phyloP scores from a whole-genome alignment of 2,797 vertebrate genomes.

The Rhinoraja longicauda region DNA sequence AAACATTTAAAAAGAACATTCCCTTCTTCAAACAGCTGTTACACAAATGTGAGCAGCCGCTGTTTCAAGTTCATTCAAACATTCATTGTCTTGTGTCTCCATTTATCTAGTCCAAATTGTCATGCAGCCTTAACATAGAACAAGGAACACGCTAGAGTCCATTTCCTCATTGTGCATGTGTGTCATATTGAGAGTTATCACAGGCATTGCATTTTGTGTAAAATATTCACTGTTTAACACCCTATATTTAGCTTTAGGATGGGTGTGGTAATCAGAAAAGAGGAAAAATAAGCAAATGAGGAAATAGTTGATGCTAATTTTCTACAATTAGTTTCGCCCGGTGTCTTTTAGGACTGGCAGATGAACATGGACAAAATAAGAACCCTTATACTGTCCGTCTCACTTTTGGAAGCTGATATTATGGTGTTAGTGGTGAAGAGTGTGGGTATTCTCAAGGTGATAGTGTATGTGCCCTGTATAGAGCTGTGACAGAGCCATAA shows the following conservation, averaged over 20 bases:
- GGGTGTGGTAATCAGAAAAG: not conserved
- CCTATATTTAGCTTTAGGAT: not conserved
- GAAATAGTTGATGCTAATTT: not conserved
- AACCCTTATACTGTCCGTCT: not conserved
- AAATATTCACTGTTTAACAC: slow-evolving; percentile 11
- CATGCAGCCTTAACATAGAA: slow-evolving; percentile 10
- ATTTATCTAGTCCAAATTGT: slow-evolving; percentile 25
- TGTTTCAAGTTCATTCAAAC: not conserved
- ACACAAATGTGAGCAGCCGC: not conserved
- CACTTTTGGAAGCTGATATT: not conserved
- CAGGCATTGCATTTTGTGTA: slow-evolving; percentile 19
- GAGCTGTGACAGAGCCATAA: not conserved
- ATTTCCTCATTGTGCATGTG: slow-evolving; percentile 30
- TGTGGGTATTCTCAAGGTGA: not conserved
- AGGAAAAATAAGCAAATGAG: not conserved
- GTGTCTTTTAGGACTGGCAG: not conserved
- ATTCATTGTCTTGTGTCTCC: slow-evolving; percentile 9
- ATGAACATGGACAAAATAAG: not conserved
- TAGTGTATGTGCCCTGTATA: not conserved
- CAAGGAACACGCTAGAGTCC: slow-evolving; percentile 16
- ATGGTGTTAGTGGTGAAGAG: not conserved
- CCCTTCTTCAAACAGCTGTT: slow-evolving; percentile 25
- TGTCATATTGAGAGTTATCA: slow-evolving; percentile 15
- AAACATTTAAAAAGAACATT: slow-evolving; percentile 28
- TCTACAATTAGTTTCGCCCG: not conserved